Conservation (phyloP, 2,888 invertebrate species). For the Acholoe squamosa region DNA sequence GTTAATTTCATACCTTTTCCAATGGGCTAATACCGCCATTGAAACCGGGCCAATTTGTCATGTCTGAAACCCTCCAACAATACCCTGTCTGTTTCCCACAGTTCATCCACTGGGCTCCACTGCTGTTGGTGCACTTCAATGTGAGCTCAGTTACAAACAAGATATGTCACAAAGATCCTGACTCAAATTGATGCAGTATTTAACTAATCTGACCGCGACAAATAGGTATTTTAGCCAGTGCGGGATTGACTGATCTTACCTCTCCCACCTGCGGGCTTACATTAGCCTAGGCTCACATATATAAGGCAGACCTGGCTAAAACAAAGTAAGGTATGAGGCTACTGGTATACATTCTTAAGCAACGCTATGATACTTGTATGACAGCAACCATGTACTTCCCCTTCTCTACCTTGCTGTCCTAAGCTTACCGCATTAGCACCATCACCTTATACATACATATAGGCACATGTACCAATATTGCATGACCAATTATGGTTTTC, state of each 20-base stretch:
- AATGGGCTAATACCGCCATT: background rate
- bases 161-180: background rate
- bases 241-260: background rate
- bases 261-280: background rate
- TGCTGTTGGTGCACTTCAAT: constrained; percentile 12
- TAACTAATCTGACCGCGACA: constrained; percentile 10
- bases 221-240: background rate
- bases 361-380: too few relatives aligned
- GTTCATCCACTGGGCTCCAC: background rate
- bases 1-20: background rate
- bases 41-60: constrained; percentile 12
- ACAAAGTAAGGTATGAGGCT: too few relatives aligned
- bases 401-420: too few relatives aligned
- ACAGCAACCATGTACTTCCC: too few relatives aligned
- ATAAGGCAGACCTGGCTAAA: too few relatives aligned
- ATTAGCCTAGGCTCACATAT: too few relatives aligned
- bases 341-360: too few relatives aligned
- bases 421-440: too few relatives aligned
- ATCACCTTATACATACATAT: too few relatives aligned
- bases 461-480: too few relatives aligned
- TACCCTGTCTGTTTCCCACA: background rate
- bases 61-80: background rate
- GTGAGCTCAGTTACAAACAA: background rate
- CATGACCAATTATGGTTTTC: too few relatives aligned
- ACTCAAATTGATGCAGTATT: background rate